Percentiles rank a stretch among this genome's conserved stretches.
Evolutionary conservation across 2,888 invertebrate species (phyloP).

Genomic region (Hirtodrosophila histrioides): DNA sequence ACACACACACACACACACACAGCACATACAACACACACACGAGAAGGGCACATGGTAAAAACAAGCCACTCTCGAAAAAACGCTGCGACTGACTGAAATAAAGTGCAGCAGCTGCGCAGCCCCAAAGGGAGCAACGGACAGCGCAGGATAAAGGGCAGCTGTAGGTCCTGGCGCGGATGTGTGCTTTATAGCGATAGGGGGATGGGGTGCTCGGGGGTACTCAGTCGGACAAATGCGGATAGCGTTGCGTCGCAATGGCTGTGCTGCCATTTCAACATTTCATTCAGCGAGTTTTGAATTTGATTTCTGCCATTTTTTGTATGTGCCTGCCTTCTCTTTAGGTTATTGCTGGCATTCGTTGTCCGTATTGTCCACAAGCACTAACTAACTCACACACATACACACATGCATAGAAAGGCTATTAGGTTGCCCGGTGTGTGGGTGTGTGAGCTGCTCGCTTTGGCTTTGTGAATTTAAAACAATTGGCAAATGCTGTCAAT

Average conservation of each 20-base stretch:
- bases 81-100: slow-evolving; percentile 70
- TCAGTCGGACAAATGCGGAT: slow-evolving; percentile 48
- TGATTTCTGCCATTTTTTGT: slow-evolving; percentile 40
- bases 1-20: slow-evolving; percentile 28
- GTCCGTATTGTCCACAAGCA: slow-evolving; percentile 24
- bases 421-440: slow-evolving; percentile 9
- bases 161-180: slow-evolving; percentile 13
- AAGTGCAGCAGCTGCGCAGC: slow-evolving; percentile 75
- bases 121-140: slow-evolving; percentile 38
- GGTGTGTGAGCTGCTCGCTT: too few relatives aligned
- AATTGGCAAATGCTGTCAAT: slow-evolving; percentile 8
- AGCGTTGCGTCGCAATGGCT: slow-evolving; percentile 28
- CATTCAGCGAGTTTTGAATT: slow-evolving; percentile 76
- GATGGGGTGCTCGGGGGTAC: background rate
- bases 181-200: background rate
- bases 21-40: slow-evolving; percentile 61
- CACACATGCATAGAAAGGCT: slow-evolving; percentile 2
- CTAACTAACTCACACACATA: slow-evolving; percentile 3
- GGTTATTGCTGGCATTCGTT: slow-evolving; percentile 45
- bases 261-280: slow-evolving; percentile 68
- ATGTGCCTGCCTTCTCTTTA: slow-evolving; percentile 17
- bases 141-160: slow-evolving; percentile 27
- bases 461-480: slow-evolving; percentile 12
- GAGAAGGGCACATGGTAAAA: background rate
- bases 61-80: slow-evolving; percentile 1